Evolutionary conservation across 1,140 invertebrate genomes (phyloP).

Genomic region (Babylonia areolata): DNA sequence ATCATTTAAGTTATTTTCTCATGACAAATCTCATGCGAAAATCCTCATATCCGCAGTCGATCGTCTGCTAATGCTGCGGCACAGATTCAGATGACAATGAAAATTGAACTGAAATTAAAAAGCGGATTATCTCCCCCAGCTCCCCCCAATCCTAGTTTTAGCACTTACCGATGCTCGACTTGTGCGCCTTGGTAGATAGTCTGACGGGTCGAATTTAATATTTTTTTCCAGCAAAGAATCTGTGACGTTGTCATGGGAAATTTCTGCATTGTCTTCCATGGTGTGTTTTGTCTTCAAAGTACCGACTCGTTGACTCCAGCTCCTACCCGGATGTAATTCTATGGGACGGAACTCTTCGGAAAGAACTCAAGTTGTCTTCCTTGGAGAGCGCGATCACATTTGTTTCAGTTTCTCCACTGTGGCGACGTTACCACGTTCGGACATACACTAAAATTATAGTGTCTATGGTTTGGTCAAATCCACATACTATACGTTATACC

Average conservation of each 20-base stretch:
- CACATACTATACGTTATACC: too few species aligned
- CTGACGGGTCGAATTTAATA: not conserved
- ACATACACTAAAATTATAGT: too few species aligned
- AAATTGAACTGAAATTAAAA: not conserved
- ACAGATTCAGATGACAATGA: not conserved
- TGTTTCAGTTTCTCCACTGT: too few species aligned
- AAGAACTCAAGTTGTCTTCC: not conserved
- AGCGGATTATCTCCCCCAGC: not conserved
- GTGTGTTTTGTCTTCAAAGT: not conserved
- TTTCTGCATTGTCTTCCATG: not conserved
- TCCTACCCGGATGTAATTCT: not conserved
- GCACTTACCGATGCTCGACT: conserved; percentile 18
- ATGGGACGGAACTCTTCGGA: not conserved
- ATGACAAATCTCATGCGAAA: too few species aligned
- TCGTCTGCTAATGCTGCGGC: not conserved
- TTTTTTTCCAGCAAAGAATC: not conserved
- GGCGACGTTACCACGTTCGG: too few species aligned
- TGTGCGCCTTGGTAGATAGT: not conserved
- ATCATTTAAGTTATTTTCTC: too few species aligned
- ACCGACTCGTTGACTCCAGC: not conserved
- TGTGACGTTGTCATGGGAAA: not conserved
- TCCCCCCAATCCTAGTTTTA: not conserved
- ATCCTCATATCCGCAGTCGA: too few species aligned
- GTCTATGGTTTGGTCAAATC: too few species aligned
- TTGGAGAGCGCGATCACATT: too few species aligned